These are phyloP conservation scores for Rhabdophis nuchalis DNA, from an alignment of 2,797 vertebrate species.

Conservation along the genomic window DNA sequence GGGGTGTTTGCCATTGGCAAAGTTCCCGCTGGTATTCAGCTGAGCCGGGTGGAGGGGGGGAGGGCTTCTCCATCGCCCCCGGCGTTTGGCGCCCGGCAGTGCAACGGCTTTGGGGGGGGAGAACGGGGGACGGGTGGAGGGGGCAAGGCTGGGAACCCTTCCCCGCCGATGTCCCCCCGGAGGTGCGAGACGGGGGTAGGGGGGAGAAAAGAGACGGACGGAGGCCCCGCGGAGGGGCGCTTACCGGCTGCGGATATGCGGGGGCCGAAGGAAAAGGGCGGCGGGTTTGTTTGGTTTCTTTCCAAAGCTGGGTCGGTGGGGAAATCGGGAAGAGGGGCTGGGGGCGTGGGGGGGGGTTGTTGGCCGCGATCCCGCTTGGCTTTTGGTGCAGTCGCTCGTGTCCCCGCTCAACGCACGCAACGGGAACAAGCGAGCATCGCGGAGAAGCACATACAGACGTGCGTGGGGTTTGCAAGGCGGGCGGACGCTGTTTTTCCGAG, in stretches of 20 bases:
- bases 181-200: neutral
- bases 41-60: too few species aligned
- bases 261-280: neutral
- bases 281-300: neutral
- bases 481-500: neutral
- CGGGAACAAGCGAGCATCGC: neutral
- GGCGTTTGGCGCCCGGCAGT: slow-evolving; percentile 2
- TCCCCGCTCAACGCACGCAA: neutral
- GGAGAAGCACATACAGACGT: neutral
- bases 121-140: too few species aligned
- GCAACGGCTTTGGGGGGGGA: neutral
- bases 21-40: slow-evolving; percentile 14
- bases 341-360: neutral
- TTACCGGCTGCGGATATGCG: neutral
- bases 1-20: neutral
- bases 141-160: neutral
- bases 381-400: neutral
- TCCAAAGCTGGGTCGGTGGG: too few species aligned
- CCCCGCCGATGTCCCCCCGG: neutral
- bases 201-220: neutral
- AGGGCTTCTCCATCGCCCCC: slow-evolving; percentile 25
- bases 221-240: neutral
- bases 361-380: neutral
- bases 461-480: neutral
- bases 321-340: rapidly evolving